Conservation (phyloP, 2,797 vertebrate species). For the Hephaestus fuliginosus region DNA sequence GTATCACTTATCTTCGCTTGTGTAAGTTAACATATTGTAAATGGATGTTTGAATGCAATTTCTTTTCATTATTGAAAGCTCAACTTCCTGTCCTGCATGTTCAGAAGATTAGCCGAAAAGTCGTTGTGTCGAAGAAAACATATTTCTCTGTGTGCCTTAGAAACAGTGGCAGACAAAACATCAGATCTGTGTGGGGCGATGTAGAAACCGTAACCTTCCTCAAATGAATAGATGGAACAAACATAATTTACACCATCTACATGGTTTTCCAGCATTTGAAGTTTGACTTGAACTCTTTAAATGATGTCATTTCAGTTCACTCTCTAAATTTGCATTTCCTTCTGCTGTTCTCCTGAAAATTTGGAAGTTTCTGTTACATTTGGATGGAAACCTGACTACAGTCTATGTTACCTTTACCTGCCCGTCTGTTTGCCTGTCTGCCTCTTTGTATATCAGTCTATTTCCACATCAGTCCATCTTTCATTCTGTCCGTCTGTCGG, state of each 20-base stretch:
- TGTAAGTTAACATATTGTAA: background rate
- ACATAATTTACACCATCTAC: background rate
- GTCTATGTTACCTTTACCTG: background rate
- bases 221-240: background rate
- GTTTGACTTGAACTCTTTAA: no score
- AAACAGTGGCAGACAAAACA: background rate
- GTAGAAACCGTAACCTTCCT: background rate
- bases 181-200: background rate
- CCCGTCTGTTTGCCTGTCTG: conserved; percentile 5
- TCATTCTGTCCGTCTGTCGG: conserved; percentile 30
- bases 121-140: background rate
- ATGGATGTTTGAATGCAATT: background rate
- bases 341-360: background rate
- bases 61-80: background rate
- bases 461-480: conserved; percentile 47
- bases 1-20: background rate
- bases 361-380: background rate
- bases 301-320: background rate
- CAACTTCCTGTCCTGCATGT: no score
- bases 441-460: conserved; percentile 27
- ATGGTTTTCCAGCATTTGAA: background rate
- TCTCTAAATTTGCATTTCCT: background rate
- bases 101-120: background rate
- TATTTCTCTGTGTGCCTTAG: no score
- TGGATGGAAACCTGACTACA: conserved; percentile 11